Evolutionary conservation across 2,888 invertebrate genomes (phyloP), one percentile per base, ranked within the genome.

Genomic region (Antheraea assamensis): DNA sequence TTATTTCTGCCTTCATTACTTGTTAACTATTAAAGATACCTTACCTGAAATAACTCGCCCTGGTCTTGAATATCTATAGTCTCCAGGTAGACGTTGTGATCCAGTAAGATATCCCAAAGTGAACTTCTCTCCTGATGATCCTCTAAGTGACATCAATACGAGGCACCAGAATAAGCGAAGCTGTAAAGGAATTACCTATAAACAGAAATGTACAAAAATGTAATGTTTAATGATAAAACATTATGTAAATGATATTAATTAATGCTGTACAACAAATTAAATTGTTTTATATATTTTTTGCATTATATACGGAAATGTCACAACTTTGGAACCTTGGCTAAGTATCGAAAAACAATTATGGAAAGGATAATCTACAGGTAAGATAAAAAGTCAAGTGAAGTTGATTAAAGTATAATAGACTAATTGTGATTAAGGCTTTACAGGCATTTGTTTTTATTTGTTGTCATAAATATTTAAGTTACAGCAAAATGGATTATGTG

Each of bases 81-180:
- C 97, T 30, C 97, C 97, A 30, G 96, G 96, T 75, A 96, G 95
- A 76, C 98, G 95, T 85, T 97, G 96, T 19, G 98, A 97, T 7
- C 98, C 98, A 2, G 98, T 98, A 78, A 98, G 92, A 89, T 98
- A 98, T 71, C 98, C 98, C 76, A 98, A 93, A 30, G 96, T 97
- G 87, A 97, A 97, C 71, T 95, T 96, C 81, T 97, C 93, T 52
- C 88, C 90, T 24, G 78, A 80, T 31, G 88, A 83, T 73, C 80
- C 84, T 74, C 82, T 83, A 68, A 88, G 73, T 64, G 79, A 77
- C 71, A 87, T 79, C 58, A 87, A 74, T 73, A 92, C 78, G 76
- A 89, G 77, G 73, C 85, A 88, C 87, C 88, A 90, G 78, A 87
- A 89, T 87, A 89, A 89, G 75, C 87, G 85, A 85, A 87, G 90